Percentiles rank a stretch among this genome's conserved stretches.
Conservation (phyloP, 2,113 vertebrate species). For the Protobothrops mucrosquamatus region DNA sequence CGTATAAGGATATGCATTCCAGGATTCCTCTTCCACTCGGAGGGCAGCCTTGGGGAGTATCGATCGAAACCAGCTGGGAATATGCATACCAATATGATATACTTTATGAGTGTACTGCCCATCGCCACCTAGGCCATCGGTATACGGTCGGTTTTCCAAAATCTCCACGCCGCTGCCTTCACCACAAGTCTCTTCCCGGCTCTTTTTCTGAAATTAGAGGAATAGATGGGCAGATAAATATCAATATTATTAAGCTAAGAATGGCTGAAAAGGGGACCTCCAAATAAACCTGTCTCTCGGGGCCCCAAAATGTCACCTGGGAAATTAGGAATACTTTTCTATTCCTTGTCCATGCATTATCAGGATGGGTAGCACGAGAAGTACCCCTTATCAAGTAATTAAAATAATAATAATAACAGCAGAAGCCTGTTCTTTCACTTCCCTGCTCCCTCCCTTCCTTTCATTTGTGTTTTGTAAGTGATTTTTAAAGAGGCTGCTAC, state of each 20-base stretch:
- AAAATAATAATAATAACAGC: constrained; percentile 20
- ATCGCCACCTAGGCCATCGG: constrained; percentile 85
- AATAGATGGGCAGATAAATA: rapidly evolving
- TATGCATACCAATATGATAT: constrained; percentile 97
- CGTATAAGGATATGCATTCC: constrained; percentile 96
- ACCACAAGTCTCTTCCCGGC: constrained; percentile 89
- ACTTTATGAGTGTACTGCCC: constrained; percentile 97
- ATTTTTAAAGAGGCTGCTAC: constrained; percentile 18
- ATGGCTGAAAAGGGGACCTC: background rate
- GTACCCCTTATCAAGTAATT: constrained; percentile 6
- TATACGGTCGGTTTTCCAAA: constrained; percentile 91
- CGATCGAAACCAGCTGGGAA: constrained; percentile 95
- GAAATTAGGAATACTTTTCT: constrained; percentile 50
- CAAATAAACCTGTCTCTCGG: background rate
- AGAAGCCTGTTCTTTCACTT: background rate
- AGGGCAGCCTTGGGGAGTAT: constrained; percentile 94
- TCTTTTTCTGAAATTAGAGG: constrained; percentile 84
- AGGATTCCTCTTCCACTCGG: constrained; percentile 93
- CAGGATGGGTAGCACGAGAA: constrained; percentile 36
- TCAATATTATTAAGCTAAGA: background rate
- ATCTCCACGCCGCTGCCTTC: constrained; percentile 96
- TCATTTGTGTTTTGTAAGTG: constrained; percentile 36
- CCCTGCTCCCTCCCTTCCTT: background rate
- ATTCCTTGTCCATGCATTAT: constrained; percentile 24
- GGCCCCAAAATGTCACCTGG: background rate